Evolutionary conservation across 2,888 invertebrate species (phyloP), one percentile per base, ranked within the genome.

Genomic region (Stenodera caucasica): DNA sequence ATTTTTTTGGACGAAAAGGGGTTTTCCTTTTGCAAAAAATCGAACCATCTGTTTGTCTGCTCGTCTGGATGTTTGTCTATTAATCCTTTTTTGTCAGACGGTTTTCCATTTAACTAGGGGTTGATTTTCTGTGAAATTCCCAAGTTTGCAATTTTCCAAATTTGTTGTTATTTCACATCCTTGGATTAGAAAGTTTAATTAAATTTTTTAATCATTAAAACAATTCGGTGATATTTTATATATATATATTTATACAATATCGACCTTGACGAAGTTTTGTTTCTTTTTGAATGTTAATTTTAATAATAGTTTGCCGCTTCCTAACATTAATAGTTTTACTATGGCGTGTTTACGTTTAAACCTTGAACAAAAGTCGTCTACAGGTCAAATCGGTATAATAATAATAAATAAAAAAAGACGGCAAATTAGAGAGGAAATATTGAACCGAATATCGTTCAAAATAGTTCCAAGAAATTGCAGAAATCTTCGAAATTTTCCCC

Each of bases 351-450:
- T 63, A 63, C 60, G 66, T 64, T 68, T 63, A 65, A 72, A 72
- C 77, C 75, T 77, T 75, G 75, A 76, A 66, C 67, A 71, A 72
- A 75, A 76, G 76, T 76, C 75, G 77, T 76, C 75, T 76, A 67
- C 77, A 77, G 77, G 77, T 76, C 76, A 75, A 72, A 73, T 71
- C 67, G 59, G 69, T 66, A 70, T 71, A 71, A 70, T 70, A 72
- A 72, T 69, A 69, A 70, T 66, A 67, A 59, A 55, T 55, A 37
- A 26, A 33, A 45, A 37, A 32, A 32, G 37, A 49, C 45, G 26
- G 56, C 53, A 60, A 60, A 53, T 60, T 53, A n/a, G n/a, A 49
- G 3, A 12, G 21, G 21, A 45, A 21, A 45, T 45, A 12, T 21
- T 11, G 2, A 15, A 8, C 7, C 45, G 45, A 45, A 18, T 21